Conservation (phyloP, 2,797 vertebrate species). For the Gallinago solitaria region DNA sequence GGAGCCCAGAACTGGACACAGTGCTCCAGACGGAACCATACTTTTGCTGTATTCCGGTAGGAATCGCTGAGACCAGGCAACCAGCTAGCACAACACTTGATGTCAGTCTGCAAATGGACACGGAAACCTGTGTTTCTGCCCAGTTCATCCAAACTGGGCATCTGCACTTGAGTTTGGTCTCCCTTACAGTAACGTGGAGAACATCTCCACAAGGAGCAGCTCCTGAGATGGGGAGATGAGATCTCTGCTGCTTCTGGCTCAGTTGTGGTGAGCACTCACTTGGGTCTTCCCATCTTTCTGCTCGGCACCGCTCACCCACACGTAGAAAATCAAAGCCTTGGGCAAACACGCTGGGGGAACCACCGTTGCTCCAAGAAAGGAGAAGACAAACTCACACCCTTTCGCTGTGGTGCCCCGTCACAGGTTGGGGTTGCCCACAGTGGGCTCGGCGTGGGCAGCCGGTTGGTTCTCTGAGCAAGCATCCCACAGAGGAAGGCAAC, state of each 20-base stretch:
- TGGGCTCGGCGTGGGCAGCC: neutral
- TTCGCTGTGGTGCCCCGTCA: accelerated
- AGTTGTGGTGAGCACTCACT: neutral
- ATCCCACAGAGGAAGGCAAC: neutral
- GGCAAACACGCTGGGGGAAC: accelerated
- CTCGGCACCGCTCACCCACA: neutral
- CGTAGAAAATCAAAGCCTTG: neutral
- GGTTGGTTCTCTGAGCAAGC: accelerated
- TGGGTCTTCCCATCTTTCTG: neutral
- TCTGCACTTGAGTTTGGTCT: neutral
- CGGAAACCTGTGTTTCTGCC: neutral
- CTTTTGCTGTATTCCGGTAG: neutral
- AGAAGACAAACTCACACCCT: neutral
- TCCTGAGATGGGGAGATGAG: neutral
- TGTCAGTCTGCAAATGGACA: neutral
- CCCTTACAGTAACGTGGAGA: neutral
- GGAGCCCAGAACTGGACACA: too few relatives aligned
- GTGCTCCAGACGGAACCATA: too few relatives aligned
- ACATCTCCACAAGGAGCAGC: neutral
- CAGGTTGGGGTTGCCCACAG: neutral
- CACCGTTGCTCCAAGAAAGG: accelerated
- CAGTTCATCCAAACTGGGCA: neutral
- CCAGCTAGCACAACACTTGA: accelerated
- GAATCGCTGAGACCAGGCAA: accelerated
- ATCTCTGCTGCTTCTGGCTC: neutral